A percentile compares a stretch with the other conserved stretches of the same genome.
Evolutionary conservation across 1,140 invertebrate genomes (phyloP).

Genomic region (Dolichoris vasculosae): DNA sequence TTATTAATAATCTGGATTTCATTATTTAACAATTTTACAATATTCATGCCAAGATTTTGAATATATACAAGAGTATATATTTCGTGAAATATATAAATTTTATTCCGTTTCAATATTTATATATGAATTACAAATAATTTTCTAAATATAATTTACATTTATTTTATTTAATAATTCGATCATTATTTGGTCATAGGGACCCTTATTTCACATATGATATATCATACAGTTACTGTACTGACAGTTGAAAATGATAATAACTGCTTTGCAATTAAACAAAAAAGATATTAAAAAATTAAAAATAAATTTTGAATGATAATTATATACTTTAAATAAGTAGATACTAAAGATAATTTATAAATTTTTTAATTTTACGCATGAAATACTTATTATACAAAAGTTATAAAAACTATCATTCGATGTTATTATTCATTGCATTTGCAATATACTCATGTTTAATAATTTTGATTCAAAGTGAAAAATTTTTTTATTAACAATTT

Average conservation of each 20-base stretch:
- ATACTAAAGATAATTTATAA: background rate
- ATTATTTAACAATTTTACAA: slow-evolving; percentile 35
- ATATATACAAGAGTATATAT: slow-evolving; percentile 1
- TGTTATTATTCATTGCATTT: background rate
- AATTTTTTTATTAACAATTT: background rate
- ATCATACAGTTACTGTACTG: background rate
- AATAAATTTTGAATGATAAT: background rate
- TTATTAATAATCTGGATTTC: slow-evolving; percentile 40
- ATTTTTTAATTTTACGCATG: background rate
- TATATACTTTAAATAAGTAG: background rate
- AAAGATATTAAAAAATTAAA: background rate
- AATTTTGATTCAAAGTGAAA: background rate
- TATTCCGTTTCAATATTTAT: slow-evolving; percentile 26
- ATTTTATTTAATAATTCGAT: background rate
- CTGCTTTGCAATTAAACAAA: too few relatives aligned
- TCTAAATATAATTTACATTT: background rate
- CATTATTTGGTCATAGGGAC: background rate
- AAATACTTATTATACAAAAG: too few relatives aligned
- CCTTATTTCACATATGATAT: background rate
- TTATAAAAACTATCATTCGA: too few relatives aligned
- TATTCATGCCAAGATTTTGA: background rate
- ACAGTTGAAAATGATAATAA: background rate
- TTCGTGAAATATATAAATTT: slow-evolving; percentile 28
- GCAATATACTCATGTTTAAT: background rate
- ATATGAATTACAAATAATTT: background rate